phyloP scores from a whole-genome alignment of 2,113 vertebrate species.

The Tretioscincus oriximinensis region DNA sequence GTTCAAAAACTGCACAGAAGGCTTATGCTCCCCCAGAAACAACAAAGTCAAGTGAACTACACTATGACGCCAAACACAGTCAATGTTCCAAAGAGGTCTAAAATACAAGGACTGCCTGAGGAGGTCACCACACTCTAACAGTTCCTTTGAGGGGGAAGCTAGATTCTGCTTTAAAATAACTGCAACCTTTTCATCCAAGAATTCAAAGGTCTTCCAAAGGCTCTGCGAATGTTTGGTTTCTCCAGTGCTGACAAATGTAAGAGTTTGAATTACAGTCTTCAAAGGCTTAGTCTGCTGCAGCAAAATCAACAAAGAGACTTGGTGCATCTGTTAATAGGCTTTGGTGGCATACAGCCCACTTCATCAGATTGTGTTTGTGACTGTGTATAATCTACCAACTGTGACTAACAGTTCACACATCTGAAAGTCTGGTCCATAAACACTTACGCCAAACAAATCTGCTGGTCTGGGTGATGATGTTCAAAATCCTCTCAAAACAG shows the following conservation, averaged over 20 bases:
- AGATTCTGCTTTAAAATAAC: neutral
- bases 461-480: neutral
- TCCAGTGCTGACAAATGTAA: neutral
- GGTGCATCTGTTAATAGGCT: neutral
- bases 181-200: neutral
- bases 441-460: neutral
- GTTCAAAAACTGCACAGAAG: neutral
- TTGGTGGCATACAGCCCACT: neutral
- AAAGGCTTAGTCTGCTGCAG: neutral
- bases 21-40: neutral
- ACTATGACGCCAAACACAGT: neutral
- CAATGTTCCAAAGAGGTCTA: neutral
- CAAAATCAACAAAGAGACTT: neutral
- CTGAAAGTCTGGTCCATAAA: neutral
- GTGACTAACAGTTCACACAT: neutral
- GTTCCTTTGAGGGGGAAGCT: neutral
- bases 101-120: neutral
- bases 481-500: neutral
- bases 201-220: no score
- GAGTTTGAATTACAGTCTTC: neutral
- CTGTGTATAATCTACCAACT: neutral
- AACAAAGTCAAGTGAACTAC: neutral
- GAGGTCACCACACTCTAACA: neutral
- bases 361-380: neutral
- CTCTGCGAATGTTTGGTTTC: neutral